Evolutionary conservation across 2,113 vertebrate genomes (phyloP).

Genomic region (Aphyosemion australe): DNA sequence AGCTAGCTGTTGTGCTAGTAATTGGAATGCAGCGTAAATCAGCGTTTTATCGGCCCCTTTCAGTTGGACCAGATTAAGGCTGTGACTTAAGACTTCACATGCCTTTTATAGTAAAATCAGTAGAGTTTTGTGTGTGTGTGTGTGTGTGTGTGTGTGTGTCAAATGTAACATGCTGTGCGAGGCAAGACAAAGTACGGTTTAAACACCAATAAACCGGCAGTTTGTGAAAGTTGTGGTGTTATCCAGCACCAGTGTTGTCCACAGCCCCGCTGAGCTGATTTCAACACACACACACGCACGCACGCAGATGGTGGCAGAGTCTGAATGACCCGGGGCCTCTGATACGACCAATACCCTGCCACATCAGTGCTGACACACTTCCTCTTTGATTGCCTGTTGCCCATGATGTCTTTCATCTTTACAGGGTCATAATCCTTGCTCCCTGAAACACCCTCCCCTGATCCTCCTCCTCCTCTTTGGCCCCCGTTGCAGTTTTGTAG

Average conservation of each 20-base stretch:
- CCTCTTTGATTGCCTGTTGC: constrained; percentile 81
- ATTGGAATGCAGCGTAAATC: constrained; percentile 75
- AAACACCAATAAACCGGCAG: constrained; percentile 77
- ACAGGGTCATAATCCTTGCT: constrained; percentile 81
- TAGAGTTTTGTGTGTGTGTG: constrained; percentile 10
- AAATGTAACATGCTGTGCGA: constrained; percentile 52
- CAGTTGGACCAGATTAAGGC: constrained; percentile 78
- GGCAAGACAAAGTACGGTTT: constrained; percentile 69
- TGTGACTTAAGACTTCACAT: constrained; percentile 52
- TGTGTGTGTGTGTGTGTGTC: constrained; percentile 31
- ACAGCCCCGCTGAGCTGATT: constrained; percentile 70
- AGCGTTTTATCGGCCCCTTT: constrained; percentile 75
- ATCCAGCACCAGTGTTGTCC: constrained; percentile 67
- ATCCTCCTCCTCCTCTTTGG: constrained; percentile 20
- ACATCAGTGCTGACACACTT: constrained; percentile 76
- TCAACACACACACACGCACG: constrained; percentile 42
- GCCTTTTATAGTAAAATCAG: constrained; percentile 52
- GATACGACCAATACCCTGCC: constrained; percentile 71
- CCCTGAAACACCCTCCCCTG: constrained; percentile 49
- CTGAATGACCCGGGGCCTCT: constrained; percentile 58
- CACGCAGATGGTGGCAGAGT: constrained; percentile 44
- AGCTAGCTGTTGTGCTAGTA: constrained; percentile 66
- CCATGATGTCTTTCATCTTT: constrained; percentile 81
- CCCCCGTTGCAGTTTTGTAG: constrained; percentile 55
- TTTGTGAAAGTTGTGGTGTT: constrained; percentile 77